Conservation (phyloP, 2,888 invertebrate species). For the Ischnura elegans region DNA sequence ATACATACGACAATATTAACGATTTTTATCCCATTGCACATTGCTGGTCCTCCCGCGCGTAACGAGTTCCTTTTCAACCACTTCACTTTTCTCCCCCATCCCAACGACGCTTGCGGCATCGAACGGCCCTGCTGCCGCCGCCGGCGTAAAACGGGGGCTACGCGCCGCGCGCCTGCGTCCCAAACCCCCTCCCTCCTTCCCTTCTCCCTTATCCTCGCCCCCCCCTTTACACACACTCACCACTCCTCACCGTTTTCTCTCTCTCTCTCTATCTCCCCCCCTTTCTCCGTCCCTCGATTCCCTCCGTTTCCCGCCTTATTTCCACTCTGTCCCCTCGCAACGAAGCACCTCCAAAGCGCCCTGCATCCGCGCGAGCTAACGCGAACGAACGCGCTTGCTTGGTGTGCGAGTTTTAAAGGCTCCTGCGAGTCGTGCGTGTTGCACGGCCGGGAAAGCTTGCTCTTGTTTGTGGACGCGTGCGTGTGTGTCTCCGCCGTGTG, state of each 20-base stretch:
- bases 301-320: slow-evolving; percentile 17
- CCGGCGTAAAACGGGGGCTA: not conserved
- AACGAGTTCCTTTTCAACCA: not conserved
- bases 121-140: not conserved
- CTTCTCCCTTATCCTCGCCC: not conserved
- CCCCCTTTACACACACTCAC: no score
- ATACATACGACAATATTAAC: no score
- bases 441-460: no score
- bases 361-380: not conserved
- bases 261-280: not conserved
- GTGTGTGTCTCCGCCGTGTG: not conserved
- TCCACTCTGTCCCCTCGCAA: not conserved
- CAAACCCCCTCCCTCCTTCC: not conserved
- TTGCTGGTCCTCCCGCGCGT: not conserved
- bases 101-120: not conserved
- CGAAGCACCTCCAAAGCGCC: not conserved
- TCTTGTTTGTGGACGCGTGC: not conserved
- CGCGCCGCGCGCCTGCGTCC: not conserved
- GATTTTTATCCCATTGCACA: no score
- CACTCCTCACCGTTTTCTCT: not conserved
- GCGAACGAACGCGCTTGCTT: not conserved
- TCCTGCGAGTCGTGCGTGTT: not conserved
- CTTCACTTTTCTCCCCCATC: not conserved
- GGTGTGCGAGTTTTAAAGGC: no score
- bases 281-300: not conserved